Base-by-base conservation (phyloP, 2,797 vertebrate genomes). In the Monodelphis domestica region DNA sequence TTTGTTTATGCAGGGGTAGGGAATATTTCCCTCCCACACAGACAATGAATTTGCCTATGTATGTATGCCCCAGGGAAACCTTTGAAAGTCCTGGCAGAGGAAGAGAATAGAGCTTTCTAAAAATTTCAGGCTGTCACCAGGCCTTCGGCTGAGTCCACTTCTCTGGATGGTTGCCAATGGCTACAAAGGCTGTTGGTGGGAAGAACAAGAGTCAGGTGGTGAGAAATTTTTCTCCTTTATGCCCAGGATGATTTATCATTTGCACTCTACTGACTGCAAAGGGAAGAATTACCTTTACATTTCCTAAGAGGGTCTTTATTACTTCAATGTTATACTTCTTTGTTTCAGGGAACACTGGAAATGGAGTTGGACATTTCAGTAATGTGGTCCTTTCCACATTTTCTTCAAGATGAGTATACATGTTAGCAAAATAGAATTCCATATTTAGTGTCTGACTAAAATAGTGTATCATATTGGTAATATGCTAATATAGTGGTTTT, bases 331-430 rank as follows among this genome's bases (percentile, higher is more conserved):
- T 90, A 45, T 59, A 52, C 53, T 59, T 92, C n/a, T 90, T 0
- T 88, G 90, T 51, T 6, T 90, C 38, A 57, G 63, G 53, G 5
- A 90, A 78, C 59, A 84, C 54, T 57, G 51, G 33, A 94, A 94
- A 92, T 53, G 5, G 93, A 96, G 55, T 88, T 89, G 88, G 26
- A 53, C 88, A 92, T 95, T 95, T 95, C 59, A 95, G 2, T 30
- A 12, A 96, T 78, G 51, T 63, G 95, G 12, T 15, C 57, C 90
- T 91, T 90, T 51, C 26, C 93, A 45, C 24, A 92, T 90, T 95
- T 97, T 92, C 87, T 88, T 90, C 54, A 92, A 33, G 4, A 53
- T 91, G 95, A 50, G 6, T n/a, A 4, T 28, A 63, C 89, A 88
- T 87, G 63, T 70, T 55, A 7, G 51, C 17, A 12, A 52, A 84